Evolutionary conservation across 2,888 invertebrate genomes (phyloP).

Genomic region (Bhutanitis thaidina): DNA sequence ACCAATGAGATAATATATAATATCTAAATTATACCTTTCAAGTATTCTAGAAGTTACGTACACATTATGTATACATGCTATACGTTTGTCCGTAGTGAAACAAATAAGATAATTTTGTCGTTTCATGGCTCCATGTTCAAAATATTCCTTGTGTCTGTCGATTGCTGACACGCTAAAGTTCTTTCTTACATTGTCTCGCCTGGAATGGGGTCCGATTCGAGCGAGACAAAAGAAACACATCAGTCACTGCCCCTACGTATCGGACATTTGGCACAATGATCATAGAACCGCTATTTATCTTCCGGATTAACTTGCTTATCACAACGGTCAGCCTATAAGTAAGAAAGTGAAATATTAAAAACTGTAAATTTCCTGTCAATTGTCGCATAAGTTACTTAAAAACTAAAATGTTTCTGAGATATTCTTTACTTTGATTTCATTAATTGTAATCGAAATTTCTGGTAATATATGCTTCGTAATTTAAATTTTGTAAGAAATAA

Average conservation of each 20-base stretch:
- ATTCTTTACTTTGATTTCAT: too few relatives aligned
- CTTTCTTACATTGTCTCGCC: conserved; percentile 60
- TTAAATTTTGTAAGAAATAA: too few relatives aligned
- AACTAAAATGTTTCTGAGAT: too few relatives aligned
- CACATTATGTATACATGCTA: too few relatives aligned
- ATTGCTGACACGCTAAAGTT: conserved; percentile 61
- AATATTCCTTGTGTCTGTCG: conserved; percentile 42
- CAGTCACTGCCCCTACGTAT: conserved; percentile 57
- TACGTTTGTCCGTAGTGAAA: neutral
- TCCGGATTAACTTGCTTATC: conserved; percentile 75
- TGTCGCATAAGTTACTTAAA: too few relatives aligned
- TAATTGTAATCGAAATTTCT: too few relatives aligned
- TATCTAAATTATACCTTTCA: too few relatives aligned
- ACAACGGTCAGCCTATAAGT: conserved; percentile 32
- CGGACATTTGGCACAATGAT: conserved; percentile 57
- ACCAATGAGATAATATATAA: too few relatives aligned
- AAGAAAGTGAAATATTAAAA: neutral
- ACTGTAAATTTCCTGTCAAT: too few relatives aligned
- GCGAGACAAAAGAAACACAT: conserved; percentile 77
- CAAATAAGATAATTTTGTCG: neutral
- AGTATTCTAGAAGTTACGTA: too few relatives aligned
- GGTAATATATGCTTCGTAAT: too few relatives aligned
- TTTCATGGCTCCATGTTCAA: conserved; percentile 21
- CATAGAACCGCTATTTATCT: conserved; percentile 66
- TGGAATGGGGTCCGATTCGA: conserved; percentile 35